These are phyloP conservation scores for Eidolon dupreanum DNA, from an alignment of 2,797 vertebrate species.

Conservation along the genomic window DNA sequence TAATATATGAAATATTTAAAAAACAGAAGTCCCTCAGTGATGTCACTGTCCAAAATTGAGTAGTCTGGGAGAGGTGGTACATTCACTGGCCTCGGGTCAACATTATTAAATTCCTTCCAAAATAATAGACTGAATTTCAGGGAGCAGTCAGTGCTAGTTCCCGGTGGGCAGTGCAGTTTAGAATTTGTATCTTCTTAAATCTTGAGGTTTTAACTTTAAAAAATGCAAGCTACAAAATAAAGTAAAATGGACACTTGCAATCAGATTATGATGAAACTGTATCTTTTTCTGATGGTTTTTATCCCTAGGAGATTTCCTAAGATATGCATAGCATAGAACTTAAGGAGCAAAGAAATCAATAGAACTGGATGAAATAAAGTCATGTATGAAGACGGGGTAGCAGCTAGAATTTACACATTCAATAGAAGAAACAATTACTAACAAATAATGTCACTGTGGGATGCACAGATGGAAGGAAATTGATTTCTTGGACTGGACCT, in stretches of 20 bases:
- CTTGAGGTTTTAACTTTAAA: neutral
- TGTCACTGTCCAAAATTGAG: constrained; percentile 48
- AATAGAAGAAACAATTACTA: rapidly evolving
- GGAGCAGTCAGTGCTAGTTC: neutral
- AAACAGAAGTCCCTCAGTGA: constrained; percentile 54
- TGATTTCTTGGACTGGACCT: neutral
- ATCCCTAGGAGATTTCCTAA: neutral
- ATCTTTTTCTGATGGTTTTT: neutral
- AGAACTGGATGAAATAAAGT: neutral
- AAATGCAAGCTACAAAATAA: neutral
- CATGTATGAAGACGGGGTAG: neutral
- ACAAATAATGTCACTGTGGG: rapidly evolving
- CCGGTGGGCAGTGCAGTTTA: neutral
- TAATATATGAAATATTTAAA: constrained; percentile 47
- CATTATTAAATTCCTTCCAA: neutral
- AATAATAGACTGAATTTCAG: neutral
- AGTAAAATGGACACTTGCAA: neutral
- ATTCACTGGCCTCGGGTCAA: neutral
- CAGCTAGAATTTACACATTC: neutral
- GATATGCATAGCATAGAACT: neutral
- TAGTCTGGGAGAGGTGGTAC: neutral
- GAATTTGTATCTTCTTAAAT: neutral
- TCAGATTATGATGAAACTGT: neutral
- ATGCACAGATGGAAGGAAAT: neutral
- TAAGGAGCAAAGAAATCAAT: neutral